Conservation (phyloP, 2,113 vertebrate species). For the Hymenochirus boettgeri region DNA sequence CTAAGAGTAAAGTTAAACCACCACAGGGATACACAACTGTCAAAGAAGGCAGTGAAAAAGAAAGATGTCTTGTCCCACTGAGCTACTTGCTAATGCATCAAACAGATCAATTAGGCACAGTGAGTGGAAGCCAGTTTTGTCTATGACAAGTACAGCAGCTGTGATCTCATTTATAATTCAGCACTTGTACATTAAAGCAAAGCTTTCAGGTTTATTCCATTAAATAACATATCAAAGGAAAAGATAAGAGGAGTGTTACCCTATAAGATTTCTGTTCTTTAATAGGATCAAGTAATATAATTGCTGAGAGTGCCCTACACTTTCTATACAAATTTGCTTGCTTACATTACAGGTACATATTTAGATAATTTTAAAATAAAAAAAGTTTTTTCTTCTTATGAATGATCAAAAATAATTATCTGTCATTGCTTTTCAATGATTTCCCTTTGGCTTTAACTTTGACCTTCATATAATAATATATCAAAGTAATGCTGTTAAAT, state of each 20-base stretch:
- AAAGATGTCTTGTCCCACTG: conserved; percentile 19
- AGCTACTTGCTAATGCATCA: conserved; percentile 26
- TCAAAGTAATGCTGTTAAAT: no score
- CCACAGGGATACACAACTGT: conserved; percentile 12
- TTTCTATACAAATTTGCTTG: no score
- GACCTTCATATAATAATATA: no score
- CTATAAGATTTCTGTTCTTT: conserved; percentile 14
- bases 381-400: no score
- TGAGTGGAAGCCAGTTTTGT: conserved; percentile 11
- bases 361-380: no score
- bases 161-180: conserved; percentile 31
- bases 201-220: conserved; percentile 18
- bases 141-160: conserved; percentile 28
- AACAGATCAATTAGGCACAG: conserved; percentile 20
- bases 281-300: conserved; percentile 20
- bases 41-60: conserved; percentile 6
- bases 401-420: no score
- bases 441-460: no score
- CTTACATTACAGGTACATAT: no score
- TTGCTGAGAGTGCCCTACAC: background rate
- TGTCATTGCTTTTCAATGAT: no score
- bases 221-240: conserved; percentile 29
- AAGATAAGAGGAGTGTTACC: conserved; percentile 8
- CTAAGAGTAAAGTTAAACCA: background rate
- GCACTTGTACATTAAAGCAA: conserved; percentile 26